These are phyloP conservation scores for Fratercula arctica DNA, from an alignment of 2,797 vertebrate species.

Conservation along the genomic window DNA sequence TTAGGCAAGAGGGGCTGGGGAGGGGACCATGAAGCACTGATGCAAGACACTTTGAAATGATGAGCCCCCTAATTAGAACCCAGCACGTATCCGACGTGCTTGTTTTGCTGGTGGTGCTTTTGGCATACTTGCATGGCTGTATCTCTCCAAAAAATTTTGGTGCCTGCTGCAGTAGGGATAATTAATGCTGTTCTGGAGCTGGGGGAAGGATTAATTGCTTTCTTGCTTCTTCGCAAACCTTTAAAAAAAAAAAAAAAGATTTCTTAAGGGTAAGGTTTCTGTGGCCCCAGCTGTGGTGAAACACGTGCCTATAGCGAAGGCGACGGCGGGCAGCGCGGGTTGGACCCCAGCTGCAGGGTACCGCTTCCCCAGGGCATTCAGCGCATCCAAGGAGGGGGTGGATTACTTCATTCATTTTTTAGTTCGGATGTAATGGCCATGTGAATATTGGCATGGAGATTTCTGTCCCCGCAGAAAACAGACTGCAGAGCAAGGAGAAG, in stretches of 20 bases:
- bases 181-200: background rate
- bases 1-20: background rate
- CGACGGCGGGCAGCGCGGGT: background rate
- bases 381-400: background rate
- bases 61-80: background rate
- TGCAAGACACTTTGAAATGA: accelerated
- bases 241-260: background rate
- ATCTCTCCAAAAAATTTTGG: background rate
- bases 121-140: background rate
- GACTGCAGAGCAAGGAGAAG: background rate
- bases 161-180: background rate
- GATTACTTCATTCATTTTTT: slow-evolving; percentile 57
- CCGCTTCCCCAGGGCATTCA: background rate
- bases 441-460: background rate
- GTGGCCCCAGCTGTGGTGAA: background rate
- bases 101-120: background rate
- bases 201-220: background rate
- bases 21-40: background rate
- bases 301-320: background rate
- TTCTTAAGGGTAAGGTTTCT: background rate
- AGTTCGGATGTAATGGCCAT: background rate
- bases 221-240: background rate
- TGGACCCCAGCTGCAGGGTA: slow-evolving; percentile 15
- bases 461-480: slow-evolving; percentile 5
- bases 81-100: accelerated